Conservation (phyloP, 2,797 vertebrate genomes). For the Rhyacichthys aspro region DNA sequence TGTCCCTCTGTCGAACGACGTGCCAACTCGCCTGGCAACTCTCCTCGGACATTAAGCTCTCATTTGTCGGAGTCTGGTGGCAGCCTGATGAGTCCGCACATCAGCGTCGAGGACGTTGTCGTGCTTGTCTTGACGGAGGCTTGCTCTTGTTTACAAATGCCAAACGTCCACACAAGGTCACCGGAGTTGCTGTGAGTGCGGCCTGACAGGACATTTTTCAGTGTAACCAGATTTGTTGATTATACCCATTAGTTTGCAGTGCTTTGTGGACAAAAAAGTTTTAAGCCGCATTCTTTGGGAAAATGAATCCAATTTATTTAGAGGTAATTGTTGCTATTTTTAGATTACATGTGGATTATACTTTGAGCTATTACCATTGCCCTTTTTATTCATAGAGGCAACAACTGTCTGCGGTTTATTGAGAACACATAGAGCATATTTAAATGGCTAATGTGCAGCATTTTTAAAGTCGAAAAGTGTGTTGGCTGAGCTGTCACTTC, state of each 20-base stretch:
- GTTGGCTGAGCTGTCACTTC: slow-evolving; percentile 7
- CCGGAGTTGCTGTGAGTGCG: slow-evolving; percentile 16
- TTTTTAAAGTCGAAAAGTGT: slow-evolving; percentile 1
- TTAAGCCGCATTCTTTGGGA: not conserved
- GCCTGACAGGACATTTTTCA: slow-evolving; percentile 31
- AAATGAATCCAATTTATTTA: not conserved
- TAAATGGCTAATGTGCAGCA: not conserved
- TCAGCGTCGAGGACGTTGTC: slow-evolving; percentile 6
- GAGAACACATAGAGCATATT: not conserved
- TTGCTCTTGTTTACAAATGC: slow-evolving; percentile 38
- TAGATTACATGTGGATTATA: not conserved
- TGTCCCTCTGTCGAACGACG: slow-evolving; percentile 3
- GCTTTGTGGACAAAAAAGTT: not conserved
- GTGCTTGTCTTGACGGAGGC: slow-evolving; percentile 6
- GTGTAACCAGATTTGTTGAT: slow-evolving; percentile 19
- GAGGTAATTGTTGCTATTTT: no score
- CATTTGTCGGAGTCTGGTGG: slow-evolving; percentile 12
- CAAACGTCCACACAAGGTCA: slow-evolving; percentile 18
- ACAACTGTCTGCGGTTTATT: not conserved
- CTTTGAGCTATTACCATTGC: not conserved
- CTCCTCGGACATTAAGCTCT: slow-evolving; percentile 14
- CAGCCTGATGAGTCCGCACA: slow-evolving; percentile 21
- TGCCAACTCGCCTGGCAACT: slow-evolving; percentile 5
- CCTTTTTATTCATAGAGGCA: not conserved
- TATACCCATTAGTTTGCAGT: not conserved